Conservation (phyloP, 1,140 invertebrate genomes). For the Acyrthosiphon pisum region DNA sequence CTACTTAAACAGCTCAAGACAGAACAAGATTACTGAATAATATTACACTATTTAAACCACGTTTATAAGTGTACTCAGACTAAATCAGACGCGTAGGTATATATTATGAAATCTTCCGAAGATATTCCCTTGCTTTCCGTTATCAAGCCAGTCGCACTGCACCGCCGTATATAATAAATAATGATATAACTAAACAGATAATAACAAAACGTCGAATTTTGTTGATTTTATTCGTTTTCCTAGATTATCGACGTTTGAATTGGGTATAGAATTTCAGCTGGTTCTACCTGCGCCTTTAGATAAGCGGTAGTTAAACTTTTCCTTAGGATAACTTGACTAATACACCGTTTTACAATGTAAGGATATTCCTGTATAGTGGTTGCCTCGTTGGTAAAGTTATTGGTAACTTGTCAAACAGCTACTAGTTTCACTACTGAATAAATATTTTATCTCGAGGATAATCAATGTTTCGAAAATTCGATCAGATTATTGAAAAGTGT, state of each 20-base stretch:
- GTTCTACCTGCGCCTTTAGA: background rate
- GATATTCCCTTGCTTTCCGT: background rate
- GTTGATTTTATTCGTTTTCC: background rate
- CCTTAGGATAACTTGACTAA: background rate
- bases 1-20: background rate
- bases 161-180: background rate
- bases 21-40: background rate
- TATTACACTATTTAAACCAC: background rate
- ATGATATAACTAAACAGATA: background rate
- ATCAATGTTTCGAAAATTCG: background rate
- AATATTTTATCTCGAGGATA: background rate
- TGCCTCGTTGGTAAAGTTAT: background rate
- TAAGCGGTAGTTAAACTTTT: background rate
- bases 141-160: background rate
- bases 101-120: background rate
- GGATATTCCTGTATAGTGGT: background rate
- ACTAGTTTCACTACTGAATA: background rate
- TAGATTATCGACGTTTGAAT: no score
- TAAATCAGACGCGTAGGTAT: background rate
- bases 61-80: background rate
- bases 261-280: no score
- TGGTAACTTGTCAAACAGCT: background rate
- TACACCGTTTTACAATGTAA: background rate
- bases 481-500: background rate
- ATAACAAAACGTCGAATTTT: background rate